phyloP scores from a whole-genome alignment of 1,140 invertebrate species.

The Belonocnema kinseyi region DNA sequence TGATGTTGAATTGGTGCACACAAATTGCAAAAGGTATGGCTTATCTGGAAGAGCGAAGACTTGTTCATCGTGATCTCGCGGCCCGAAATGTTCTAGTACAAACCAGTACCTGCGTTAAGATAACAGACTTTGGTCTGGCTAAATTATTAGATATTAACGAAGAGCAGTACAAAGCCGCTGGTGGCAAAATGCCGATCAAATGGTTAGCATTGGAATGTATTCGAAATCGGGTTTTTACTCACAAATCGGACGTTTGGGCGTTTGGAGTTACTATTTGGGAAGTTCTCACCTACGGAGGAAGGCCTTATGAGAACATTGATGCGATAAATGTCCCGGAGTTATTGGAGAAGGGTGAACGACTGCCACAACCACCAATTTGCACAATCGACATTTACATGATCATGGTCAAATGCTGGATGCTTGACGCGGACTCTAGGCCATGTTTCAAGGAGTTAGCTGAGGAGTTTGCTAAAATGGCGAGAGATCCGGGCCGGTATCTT shows the following conservation, averaged over 20 bases:
- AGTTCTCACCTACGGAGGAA: slow-evolving; percentile 93
- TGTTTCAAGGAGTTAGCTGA: slow-evolving; percentile 95
- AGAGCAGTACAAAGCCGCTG: slow-evolving; percentile 96
- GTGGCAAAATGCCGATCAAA: slow-evolving; percentile 99
- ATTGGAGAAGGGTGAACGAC: slow-evolving; percentile 93
- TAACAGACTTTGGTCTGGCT: slow-evolving; percentile 98
- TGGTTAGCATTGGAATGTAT: slow-evolving; percentile 99
- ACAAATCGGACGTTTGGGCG: slow-evolving; percentile 99
- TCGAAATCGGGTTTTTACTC: slow-evolving; percentile 95
- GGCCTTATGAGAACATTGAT: slow-evolving; percentile 94
- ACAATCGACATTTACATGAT: slow-evolving; percentile 98
- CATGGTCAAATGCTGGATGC: slow-evolving; percentile 98
- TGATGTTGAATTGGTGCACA: slow-evolving; percentile 96
- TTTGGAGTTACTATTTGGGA: slow-evolving; percentile 99
- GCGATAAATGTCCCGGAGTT: slow-evolving; percentile 94
- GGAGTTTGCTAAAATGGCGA: slow-evolving; percentile 96
- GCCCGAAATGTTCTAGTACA: slow-evolving; percentile 97
- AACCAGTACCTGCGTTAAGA: slow-evolving; percentile 95
- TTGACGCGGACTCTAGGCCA: slow-evolving; percentile 95
- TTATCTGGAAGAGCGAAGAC: slow-evolving; percentile 94
- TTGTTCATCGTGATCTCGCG: slow-evolving; percentile 97
- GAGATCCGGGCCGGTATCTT: slow-evolving; percentile 96
- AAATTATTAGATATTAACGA: slow-evolving; percentile 96
- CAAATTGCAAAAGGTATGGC: slow-evolving; percentile 99
- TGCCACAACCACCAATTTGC: slow-evolving; percentile 94